Percentiles rank a stretch among this genome's conserved stretches.
These are phyloP conservation scores for Lagopus muta DNA, from an alignment of 2,113 vertebrate genomes.

Conservation along the genomic window DNA sequence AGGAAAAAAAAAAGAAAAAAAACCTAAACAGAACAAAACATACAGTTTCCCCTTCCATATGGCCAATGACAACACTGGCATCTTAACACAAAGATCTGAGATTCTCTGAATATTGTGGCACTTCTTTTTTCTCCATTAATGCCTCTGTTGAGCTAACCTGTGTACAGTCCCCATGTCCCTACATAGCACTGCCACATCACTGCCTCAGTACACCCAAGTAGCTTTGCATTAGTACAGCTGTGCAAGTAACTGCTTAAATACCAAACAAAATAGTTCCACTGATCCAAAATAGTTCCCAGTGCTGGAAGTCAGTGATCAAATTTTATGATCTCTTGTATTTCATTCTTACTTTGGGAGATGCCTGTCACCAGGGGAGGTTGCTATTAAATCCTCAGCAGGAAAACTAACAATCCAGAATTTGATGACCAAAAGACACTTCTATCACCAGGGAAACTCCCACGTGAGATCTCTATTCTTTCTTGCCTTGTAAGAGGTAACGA, in stretches of 20 bases:
- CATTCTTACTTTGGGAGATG: neutral
- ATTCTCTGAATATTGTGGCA: neutral
- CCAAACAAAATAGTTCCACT: neutral
- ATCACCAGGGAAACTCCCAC: neutral
- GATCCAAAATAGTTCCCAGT: neutral
- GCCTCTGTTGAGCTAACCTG: neutral
- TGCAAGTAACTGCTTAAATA: neutral
- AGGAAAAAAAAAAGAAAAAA: neutral
- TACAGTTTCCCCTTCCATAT: neutral
- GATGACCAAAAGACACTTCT: neutral
- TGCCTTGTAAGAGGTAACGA: neutral
- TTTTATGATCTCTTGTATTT: neutral
- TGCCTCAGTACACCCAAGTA: neutral
- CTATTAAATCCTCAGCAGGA: neutral
- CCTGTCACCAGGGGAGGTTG: neutral
- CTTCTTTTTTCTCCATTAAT: neutral
- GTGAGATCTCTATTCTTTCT: neutral
- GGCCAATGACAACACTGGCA: neutral
- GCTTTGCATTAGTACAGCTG: neutral
- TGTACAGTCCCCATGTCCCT: fast-evolving
- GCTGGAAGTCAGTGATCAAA: neutral
- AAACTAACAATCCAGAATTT: neutral
- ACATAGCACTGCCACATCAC: neutral
- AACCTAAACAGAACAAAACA: neutral
- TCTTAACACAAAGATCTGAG: neutral